Evolutionary conservation across 2,113 vertebrate genomes (phyloP), one percentile per base, ranked within the genome.

Genomic region (Limnothrissa miodon): DNA sequence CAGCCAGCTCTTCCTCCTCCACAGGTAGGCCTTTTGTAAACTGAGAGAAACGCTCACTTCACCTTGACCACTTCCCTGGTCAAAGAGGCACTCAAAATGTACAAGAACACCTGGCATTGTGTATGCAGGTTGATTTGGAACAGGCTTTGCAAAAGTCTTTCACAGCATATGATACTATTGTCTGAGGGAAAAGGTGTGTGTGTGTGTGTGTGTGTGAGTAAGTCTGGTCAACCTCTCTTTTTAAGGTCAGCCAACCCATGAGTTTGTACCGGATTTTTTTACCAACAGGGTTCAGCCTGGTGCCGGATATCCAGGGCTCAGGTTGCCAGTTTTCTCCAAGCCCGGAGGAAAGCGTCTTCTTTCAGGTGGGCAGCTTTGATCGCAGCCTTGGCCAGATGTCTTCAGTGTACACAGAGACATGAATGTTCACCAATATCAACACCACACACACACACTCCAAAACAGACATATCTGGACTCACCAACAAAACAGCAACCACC

Each of bases 361-460:
- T 97, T 93, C 97, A 95, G 90, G 95, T 96, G 4, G 92, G 96
- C 82, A 94, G 95, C 91, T 98, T 98, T 29, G 97, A 99, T 90
- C 97, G 97, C 89, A 96, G 96, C 92, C 94, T 99, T 91, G 96
- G 93, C 91, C 98, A 98, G 92, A 96, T 98, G 87, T 95, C 97
- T 17, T 97, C 97, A 53, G 96, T 99, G 91, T 99, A 99, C 87
- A 96, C 97, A 0, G 97, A 98, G 88, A 97, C 97, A 91, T 99
- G 66, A 74, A 36, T 25, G n/a, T 66, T 25, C 59, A 66, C 5
- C 23, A 66, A 66, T 8, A 66, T 9, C 3, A 74, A 23, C 51
- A 56, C 21, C 19, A 56, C 19, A 74, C 17, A 10, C 11, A 59
- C n/a, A 25, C 25, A 66, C 11, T 11, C 33, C 93, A 95, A 88